phyloP scores from a whole-genome alignment of 2,113 vertebrate species.

The Oncorhynchus gorbuscha region DNA sequence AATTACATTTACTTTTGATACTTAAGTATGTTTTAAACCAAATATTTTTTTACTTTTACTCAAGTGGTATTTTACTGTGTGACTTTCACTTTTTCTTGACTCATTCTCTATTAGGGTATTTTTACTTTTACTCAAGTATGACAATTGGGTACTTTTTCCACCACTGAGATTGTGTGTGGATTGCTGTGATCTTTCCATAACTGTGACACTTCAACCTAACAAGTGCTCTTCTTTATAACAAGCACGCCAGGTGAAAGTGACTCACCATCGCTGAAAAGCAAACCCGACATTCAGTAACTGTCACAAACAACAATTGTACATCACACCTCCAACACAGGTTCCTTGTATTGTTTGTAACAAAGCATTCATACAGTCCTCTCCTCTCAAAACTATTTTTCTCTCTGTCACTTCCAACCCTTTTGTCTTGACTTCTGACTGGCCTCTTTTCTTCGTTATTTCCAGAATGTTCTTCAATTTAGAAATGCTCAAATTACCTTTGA shows the following conservation, averaged over 20 bases:
- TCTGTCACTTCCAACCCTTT: neutral
- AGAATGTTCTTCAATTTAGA: neutral
- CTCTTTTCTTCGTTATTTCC: neutral
- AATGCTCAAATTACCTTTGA: constrained; percentile 22
- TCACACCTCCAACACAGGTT: neutral
- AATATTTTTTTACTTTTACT: too few species aligned
- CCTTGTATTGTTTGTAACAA: neutral
- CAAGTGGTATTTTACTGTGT: too few species aligned
- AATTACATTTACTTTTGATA: too few species aligned
- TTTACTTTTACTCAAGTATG: too few species aligned
- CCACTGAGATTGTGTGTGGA: neutral
- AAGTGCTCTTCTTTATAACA: neutral
- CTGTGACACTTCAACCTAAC: neutral
- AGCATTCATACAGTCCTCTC: neutral
- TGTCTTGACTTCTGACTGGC: constrained; percentile 12
- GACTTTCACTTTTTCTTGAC: too few species aligned
- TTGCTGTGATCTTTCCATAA: neutral
- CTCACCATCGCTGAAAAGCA: neutral
- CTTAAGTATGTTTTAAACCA: too few species aligned
- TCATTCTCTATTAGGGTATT: too few species aligned
- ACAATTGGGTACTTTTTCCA: too few species aligned
- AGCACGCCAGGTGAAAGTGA: neutral
- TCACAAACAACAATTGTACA: neutral
- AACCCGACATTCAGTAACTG: neutral
- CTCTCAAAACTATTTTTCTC: neutral